Evolutionary conservation across 2,888 invertebrate species (phyloP).

Genomic region (Patella ulyssiponensis): DNA sequence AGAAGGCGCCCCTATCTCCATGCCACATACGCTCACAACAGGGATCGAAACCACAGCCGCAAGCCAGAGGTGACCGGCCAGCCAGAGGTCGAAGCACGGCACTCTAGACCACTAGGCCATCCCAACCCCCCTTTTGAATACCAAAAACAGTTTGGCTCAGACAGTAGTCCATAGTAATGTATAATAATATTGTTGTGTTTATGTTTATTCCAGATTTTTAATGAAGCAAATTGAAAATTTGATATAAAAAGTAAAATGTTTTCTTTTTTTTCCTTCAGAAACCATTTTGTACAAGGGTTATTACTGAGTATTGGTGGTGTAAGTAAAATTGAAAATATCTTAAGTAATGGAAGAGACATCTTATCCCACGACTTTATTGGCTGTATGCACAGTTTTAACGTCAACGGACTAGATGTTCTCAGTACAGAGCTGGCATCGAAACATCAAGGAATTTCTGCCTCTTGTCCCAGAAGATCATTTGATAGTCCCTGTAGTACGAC

Average conservation of each 20-base stretch:
- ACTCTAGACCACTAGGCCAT: too few relatives aligned
- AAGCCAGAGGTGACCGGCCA: too few relatives aligned
- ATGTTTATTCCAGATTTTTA: too few relatives aligned
- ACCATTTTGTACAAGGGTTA: slow-evolving; percentile 25
- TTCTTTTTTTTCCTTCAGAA: background rate
- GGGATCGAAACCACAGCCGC: too few relatives aligned
- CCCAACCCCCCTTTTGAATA: too few relatives aligned
- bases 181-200: too few relatives aligned
- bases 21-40: too few relatives aligned
- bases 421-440: slow-evolving; percentile 60
- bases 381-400: slow-evolving; percentile 90
- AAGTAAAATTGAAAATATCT: slow-evolving; percentile 85
- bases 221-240: too few relatives aligned
- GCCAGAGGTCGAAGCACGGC: too few relatives aligned
- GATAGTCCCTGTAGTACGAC: slow-evolving; percentile 58
- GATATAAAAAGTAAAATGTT: background rate
- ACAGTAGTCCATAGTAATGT: too few relatives aligned
- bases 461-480: slow-evolving; percentile 80
- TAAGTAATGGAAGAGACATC: slow-evolving; percentile 91
- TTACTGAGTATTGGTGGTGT: slow-evolving; percentile 88
- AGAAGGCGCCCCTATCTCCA: too few relatives aligned
- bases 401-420: slow-evolving; percentile 80
- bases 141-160: too few relatives aligned
- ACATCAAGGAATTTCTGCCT: slow-evolving; percentile 81
- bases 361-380: slow-evolving; percentile 94